Conservation (phyloP, 2,797 vertebrate genomes). For the Chromis chromis region DNA sequence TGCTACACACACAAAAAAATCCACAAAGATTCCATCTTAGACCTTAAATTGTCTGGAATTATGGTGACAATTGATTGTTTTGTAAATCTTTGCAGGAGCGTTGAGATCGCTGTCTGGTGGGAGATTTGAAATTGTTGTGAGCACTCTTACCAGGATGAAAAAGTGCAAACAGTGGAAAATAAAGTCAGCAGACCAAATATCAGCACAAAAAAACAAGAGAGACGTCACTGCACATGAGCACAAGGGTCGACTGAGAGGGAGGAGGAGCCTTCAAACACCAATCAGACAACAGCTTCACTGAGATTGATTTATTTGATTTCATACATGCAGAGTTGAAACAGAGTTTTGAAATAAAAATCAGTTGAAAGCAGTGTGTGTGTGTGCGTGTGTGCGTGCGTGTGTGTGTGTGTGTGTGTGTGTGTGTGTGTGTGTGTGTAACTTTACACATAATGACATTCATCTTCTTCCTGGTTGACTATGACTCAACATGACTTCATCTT, state of each 20-base stretch:
- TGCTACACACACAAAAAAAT: too few species aligned
- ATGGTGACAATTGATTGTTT: too few species aligned
- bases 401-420: slow-evolving; percentile 10
- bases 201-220: too few species aligned
- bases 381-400: slow-evolving; percentile 7
- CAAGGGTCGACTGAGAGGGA: neutral
- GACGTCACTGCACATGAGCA: neutral
- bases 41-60: too few species aligned
- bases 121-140: neutral
- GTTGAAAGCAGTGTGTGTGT: neutral
- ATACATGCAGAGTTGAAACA: neutral
- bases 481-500: slow-evolving; percentile 64
- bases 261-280: neutral
- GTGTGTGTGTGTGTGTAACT: neutral
- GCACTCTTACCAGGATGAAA: neutral
- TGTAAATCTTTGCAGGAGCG: too few species aligned
- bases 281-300: neutral
- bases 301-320: neutral
- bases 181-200: neutral
- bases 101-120: too few species aligned
- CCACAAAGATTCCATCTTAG: too few species aligned
- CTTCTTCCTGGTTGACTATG: slow-evolving; percentile 45
- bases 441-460: neutral
- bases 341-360: neutral
- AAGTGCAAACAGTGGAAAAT: neutral